Evolutionary conservation across 2,888 invertebrate genomes (phyloP).

Genomic region (Cephus rjabovi): DNA sequence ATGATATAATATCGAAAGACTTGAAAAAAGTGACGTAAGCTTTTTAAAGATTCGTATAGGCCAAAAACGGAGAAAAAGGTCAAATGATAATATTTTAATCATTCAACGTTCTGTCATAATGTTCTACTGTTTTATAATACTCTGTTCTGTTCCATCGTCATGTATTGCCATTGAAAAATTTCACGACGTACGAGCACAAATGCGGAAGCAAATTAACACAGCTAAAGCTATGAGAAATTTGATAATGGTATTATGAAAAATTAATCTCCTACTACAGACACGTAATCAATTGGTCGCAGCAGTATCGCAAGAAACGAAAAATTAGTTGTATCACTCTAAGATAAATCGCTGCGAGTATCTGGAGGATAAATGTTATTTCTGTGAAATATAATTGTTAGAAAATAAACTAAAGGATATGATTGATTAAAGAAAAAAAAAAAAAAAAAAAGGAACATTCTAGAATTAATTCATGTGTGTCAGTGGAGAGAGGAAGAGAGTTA

Average conservation of each 20-base stretch:
- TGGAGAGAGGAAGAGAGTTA: neutral
- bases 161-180: neutral
- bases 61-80: neutral
- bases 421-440: neutral
- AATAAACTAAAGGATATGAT: neutral
- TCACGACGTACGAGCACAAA: neutral
- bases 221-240: neutral
- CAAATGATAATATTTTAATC: neutral
- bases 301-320: neutral
- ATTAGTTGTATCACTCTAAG: neutral
- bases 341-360: neutral
- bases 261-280: neutral
- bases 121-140: neutral
- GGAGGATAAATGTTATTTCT: neutral
- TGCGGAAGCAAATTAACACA: neutral
- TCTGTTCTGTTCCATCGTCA: neutral
- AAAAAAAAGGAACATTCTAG: neutral
- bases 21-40: neutral
- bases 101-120: neutral
- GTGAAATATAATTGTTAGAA: neutral
- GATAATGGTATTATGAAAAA: neutral
- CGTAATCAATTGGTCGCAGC: neutral
- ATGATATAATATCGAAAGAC: constrained; percentile 18
- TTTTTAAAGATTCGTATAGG: neutral
- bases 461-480: neutral